phyloP scores from a whole-genome alignment of 2,888 invertebrate genomes.

The Mythimna lalbum region DNA sequence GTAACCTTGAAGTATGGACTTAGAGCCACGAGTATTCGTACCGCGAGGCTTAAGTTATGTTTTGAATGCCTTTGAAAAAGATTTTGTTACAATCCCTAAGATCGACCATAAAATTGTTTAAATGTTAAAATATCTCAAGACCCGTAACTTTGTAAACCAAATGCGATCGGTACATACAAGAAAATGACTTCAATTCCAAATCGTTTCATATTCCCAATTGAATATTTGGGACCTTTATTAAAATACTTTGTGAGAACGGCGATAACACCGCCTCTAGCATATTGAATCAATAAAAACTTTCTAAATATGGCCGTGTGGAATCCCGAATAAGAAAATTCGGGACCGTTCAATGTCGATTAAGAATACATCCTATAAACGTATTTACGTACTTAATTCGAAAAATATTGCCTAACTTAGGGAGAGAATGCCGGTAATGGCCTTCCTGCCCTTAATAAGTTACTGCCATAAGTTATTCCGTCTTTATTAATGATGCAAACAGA shows the following conservation, averaged over 20 bases:
- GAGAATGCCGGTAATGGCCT: slow-evolving; percentile 65
- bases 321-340: slow-evolving; percentile 42
- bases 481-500: slow-evolving; percentile 74
- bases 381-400: slow-evolving; percentile 46
- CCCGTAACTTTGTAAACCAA: slow-evolving; percentile 2
- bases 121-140: slow-evolving; percentile 11
- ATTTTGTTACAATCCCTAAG: neutral
- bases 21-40: too few species aligned
- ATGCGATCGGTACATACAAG: slow-evolving; percentile 21
- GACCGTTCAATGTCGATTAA: slow-evolving; percentile 17
- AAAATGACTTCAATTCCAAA: slow-evolving; percentile 40
- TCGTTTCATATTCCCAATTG: slow-evolving; percentile 44
- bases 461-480: slow-evolving; percentile 67
- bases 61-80: slow-evolving; percentile 11
- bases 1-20: too few species aligned
- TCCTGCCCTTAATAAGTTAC: slow-evolving; percentile 68
- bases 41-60: slow-evolving; percentile 1
- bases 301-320: slow-evolving; percentile 54
- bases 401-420: slow-evolving; percentile 34
- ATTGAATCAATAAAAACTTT: slow-evolving; percentile 63
- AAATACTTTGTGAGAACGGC: slow-evolving; percentile 58
- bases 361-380: slow-evolving; percentile 12
- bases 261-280: slow-evolving; percentile 38
- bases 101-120: neutral
- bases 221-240: slow-evolving; percentile 58